Percentiles rank a stretch among this genome's conserved stretches.
phyloP scores from a whole-genome alignment of 1,140 invertebrate genomes.

The Ectropis grisescens region DNA sequence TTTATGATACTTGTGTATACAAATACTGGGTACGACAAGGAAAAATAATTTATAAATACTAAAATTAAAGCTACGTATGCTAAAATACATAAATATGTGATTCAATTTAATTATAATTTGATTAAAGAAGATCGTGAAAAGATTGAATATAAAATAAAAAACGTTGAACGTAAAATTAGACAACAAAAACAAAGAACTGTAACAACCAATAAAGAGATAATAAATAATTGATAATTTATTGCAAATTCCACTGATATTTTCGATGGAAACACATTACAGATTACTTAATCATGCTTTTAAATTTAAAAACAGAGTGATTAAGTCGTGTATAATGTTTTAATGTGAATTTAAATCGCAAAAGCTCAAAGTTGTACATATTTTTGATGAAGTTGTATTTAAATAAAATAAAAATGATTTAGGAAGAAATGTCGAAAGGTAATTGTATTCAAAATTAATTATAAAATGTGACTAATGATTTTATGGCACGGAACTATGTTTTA shows the following conservation, averaged over 20 bases:
- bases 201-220: constrained; percentile 21
- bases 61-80: constrained; percentile 56
- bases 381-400: no score
- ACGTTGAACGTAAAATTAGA: constrained; percentile 59
- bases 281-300: no score
- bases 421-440: neutral
- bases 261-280: no score
- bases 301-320: no score
- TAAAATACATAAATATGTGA: constrained; percentile 60
- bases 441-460: constrained; percentile 5
- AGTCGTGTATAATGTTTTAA: no score
- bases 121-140: constrained; percentile 37
- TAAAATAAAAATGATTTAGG: no score
- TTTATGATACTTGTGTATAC: constrained; percentile 20
- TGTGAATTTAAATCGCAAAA: no score
- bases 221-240: neutral
- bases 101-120: constrained; percentile 24
- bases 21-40: constrained; percentile 31
- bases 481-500: constrained; percentile 42
- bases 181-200: constrained; percentile 51
- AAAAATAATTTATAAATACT: constrained; percentile 34
- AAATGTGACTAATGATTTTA: constrained; percentile 48
- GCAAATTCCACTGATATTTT: neutral
- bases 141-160: constrained; percentile 31
- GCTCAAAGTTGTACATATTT: no score